Evolutionary conservation across 2,888 invertebrate genomes (phyloP), one percentile per base, ranked within the genome.

Genomic region (Limnephilus marmoratus): DNA sequence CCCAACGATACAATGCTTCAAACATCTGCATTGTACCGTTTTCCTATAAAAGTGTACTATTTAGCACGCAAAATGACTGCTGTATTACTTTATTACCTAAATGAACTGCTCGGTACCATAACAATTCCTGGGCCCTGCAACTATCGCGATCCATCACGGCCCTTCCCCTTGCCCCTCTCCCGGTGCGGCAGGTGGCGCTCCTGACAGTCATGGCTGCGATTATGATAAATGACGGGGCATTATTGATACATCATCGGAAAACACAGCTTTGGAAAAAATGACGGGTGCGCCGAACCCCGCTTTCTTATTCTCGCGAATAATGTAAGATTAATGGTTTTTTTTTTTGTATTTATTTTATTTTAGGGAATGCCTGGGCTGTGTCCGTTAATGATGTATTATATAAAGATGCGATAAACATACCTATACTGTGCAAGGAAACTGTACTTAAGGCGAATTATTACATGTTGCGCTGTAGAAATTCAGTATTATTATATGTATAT

Each of bases 231-330:
- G 88, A 41, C 31, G 31, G 80, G 37, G 68, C 88, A 89, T 89
- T 80, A 89, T 89, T 89, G 88, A 37, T 89, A 89, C 88, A 89
- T 89, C 88, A 89, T 89, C 80, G 88, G 31, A 80, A 89, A 80
- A 89, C 88, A 81, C 45, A 34, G 80, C 88, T 41, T 81, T 80
- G 18, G 80, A 80, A 89, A 89, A 41, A 86, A 86, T 49, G 86
- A 29, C n/a, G 86, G 83, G 83, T 15, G 83, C 41, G 18, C 83
- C 41, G 24, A 45, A 29, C 86, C 11, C n/a, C n/a, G 29, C 86
- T 45, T 86, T 86, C 86, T 86, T 45, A 49, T 45, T 2, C n/a
- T n/a, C n/a, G 68, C 68, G 68, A 68, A 49, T 45, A 29, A 41
- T 85, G 85, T 15, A 85, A 45, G 29, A n/a, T 86, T 86, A 83